phyloP scores from a whole-genome alignment of 2,113 vertebrate genomes.

The Phyllopteryx taeniolatus region DNA sequence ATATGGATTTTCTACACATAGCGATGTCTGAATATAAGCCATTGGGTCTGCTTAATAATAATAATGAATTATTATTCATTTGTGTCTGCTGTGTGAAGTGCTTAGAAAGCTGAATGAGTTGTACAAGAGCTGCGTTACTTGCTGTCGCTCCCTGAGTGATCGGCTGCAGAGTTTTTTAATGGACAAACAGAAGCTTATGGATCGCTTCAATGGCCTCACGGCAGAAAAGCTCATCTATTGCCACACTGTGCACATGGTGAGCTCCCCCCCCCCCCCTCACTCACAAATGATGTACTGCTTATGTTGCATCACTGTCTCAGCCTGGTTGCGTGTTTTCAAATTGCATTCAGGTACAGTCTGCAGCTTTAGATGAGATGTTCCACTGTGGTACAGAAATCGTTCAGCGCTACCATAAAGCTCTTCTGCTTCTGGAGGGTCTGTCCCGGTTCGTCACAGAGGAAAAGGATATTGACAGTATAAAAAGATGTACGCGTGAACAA shows the following conservation, averaged over 20 bases:
- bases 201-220: constrained; percentile 85
- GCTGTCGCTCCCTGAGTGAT: constrained; percentile 85
- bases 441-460: constrained; percentile 80
- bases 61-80: neutral
- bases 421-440: constrained; percentile 90
- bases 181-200: constrained; percentile 94
- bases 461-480: constrained; percentile 81
- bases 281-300: neutral
- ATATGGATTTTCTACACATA: neutral
- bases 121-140: constrained; percentile 88
- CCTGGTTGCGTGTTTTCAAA: constrained; percentile 8
- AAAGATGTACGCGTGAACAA: constrained; percentile 76
- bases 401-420: constrained; percentile 88
- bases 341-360: constrained; percentile 81
- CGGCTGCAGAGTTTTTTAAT: constrained; percentile 87
- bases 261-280: constrained; percentile 4
- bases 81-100: constrained; percentile 67
- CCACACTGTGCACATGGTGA: constrained; percentile 88
- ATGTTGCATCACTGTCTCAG: neutral
- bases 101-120: constrained; percentile 87
- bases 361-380: constrained; percentile 94
- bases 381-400: constrained; percentile 80
- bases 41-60: neutral
- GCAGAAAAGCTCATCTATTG: constrained; percentile 93
- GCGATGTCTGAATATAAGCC: neutral